phyloP scores from a whole-genome alignment of 2,888 invertebrate genomes.

The Kryphioiulus occultus region DNA sequence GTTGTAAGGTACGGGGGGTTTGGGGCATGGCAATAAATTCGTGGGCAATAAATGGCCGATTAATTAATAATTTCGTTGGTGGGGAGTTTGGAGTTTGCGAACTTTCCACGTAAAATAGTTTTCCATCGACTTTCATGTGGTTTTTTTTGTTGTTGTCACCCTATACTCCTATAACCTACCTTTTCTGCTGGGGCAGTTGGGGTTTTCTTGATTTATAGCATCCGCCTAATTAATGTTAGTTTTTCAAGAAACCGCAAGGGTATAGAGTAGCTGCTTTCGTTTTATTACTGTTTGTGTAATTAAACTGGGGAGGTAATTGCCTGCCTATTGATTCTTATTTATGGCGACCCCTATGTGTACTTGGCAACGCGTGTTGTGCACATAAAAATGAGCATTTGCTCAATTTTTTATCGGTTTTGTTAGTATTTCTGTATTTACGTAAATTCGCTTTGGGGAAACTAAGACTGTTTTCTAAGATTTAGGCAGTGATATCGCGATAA shows the following conservation, averaged over 20 bases:
- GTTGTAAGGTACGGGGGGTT: conserved; percentile 2
- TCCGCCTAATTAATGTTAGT: conserved; percentile 1
- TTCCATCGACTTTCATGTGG: background rate
- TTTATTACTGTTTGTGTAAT: conserved; percentile 35
- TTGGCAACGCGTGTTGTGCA: background rate
- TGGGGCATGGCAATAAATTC: background rate
- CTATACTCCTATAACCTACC: background rate
- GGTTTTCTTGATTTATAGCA: conserved; percentile 2
- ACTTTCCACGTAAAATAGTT: background rate
- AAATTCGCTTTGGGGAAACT: background rate
- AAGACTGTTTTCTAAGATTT: background rate
- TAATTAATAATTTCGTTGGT: conserved; percentile 1
- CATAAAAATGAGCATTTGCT: background rate
- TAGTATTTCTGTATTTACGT: background rate
- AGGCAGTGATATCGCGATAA: too few relatives aligned
- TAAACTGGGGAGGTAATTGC: conserved; percentile 30
- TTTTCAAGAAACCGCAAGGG: conserved; percentile 8
- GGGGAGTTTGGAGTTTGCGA: background rate
- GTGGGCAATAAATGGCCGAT: background rate
- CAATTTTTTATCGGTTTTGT: background rate
- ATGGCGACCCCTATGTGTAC: background rate
- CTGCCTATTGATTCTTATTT: conserved; percentile 26
- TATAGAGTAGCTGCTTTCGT: conserved; percentile 14
- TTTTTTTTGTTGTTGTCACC: background rate
- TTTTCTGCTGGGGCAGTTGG: background rate